phyloP scores from a whole-genome alignment of 2,113 vertebrate genomes.

The Cyanistes caeruleus region DNA sequence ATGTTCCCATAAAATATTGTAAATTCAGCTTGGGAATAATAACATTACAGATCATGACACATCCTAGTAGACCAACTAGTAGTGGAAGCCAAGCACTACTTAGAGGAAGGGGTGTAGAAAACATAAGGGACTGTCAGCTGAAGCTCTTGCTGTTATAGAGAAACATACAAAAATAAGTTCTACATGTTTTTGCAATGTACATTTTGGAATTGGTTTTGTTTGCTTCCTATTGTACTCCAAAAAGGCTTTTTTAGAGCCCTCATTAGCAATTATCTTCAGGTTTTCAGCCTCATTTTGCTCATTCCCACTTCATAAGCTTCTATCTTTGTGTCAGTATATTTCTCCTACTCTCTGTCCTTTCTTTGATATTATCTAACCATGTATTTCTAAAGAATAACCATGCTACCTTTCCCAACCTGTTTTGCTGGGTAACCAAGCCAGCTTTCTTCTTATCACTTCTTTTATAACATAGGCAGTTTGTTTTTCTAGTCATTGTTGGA shows the following conservation, averaged over 20 bases:
- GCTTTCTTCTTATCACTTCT: background rate
- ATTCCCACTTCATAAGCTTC: background rate
- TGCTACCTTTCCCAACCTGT: background rate
- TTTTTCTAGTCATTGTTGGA: background rate
- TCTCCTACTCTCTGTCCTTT: background rate
- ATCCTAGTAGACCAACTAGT: background rate
- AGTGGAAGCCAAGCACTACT: background rate
- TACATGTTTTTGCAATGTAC: background rate
- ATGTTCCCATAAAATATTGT: background rate
- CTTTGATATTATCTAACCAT: background rate
- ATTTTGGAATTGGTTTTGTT: background rate
- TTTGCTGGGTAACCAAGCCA: background rate
- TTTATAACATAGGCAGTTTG: background rate
- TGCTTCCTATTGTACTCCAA: background rate
- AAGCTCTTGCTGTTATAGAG: background rate
- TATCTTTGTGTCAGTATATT: background rate
- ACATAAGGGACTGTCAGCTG: rapidly evolving
- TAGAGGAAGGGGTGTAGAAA: background rate
- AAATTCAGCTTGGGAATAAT: background rate
- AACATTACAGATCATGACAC: background rate
- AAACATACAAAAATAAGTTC: background rate
- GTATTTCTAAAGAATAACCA: background rate
- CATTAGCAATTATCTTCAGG: background rate
- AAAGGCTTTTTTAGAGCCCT: background rate
- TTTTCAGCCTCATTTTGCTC: background rate